A percentile compares a stretch with the other conserved stretches of the same genome.
phyloP scores from a whole-genome alignment of 2,888 invertebrate genomes.

The Himalopsyche kuldschensis region DNA sequence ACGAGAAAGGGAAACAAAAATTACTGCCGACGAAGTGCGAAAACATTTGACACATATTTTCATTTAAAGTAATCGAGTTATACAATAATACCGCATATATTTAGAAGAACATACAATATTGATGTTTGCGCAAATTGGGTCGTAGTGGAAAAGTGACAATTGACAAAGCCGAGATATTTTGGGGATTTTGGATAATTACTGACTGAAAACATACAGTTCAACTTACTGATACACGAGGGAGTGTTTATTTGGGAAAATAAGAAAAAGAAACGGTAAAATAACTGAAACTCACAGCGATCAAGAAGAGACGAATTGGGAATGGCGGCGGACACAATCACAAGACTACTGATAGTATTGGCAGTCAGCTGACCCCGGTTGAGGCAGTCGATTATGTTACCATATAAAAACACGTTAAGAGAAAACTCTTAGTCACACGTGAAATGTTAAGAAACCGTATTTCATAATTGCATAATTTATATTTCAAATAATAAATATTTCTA shows the following conservation, averaged over 20 bases:
- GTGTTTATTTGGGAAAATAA: neutral
- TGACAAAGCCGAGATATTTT: neutral
- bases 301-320: constrained; percentile 59
- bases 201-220: neutral
- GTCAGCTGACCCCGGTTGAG: constrained; percentile 54
- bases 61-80: neutral
- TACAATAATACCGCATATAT: neutral
- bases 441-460: neutral
- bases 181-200: neutral
- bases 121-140: constrained; percentile 8
- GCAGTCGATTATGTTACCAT: constrained; percentile 40
- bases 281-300: constrained; percentile 53
- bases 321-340: constrained; percentile 61
- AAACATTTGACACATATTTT: neutral
- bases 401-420: constrained; percentile 15
- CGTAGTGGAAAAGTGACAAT: constrained; percentile 5
- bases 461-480: neutral
- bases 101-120: neutral
- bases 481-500: no score
- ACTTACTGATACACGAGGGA: neutral
- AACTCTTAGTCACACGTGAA: constrained; percentile 2
- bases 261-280: neutral
- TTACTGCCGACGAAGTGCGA: neutral
- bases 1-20: neutral
- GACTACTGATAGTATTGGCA: constrained; percentile 56